Conservation (phyloP, 2,113 vertebrate species). For the Tachysurus fulvidraco region DNA sequence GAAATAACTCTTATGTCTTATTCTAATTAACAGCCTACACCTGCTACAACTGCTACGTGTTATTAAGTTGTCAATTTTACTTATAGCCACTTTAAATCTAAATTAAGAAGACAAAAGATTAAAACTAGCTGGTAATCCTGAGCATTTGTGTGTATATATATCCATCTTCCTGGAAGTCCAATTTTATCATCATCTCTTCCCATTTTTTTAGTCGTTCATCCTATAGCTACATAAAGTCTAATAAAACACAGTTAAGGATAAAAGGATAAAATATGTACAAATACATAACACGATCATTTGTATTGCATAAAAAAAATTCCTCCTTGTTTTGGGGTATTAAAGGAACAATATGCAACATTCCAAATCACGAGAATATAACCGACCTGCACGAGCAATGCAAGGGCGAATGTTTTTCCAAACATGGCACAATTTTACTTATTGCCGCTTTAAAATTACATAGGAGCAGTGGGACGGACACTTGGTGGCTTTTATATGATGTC, state of each 20-base stretch:
- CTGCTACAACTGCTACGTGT: background rate
- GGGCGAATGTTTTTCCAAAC: background rate
- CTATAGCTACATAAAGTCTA: background rate
- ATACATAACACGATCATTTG: background rate
- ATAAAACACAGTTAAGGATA: background rate
- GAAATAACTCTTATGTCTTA: background rate
- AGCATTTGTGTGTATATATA: constrained; percentile 14
- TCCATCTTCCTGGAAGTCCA: background rate
- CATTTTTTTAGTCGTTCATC: background rate
- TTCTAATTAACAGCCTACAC: background rate
- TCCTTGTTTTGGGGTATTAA: background rate
- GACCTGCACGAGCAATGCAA: background rate
- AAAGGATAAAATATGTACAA: background rate
- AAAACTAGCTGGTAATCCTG: background rate
- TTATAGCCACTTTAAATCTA: background rate
- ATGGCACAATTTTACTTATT: constrained; percentile 14
- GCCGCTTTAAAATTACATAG: background rate
- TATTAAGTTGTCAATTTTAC: background rate
- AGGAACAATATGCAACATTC: background rate
- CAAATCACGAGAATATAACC: background rate
- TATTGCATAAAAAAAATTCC: background rate
- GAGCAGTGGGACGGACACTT: background rate
- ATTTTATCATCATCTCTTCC: background rate
- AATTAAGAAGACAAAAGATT: background rate
- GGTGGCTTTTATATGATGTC: background rate